Conservation (phyloP, 2,888 invertebrate species). For the Drosophila lacicola region DNA sequence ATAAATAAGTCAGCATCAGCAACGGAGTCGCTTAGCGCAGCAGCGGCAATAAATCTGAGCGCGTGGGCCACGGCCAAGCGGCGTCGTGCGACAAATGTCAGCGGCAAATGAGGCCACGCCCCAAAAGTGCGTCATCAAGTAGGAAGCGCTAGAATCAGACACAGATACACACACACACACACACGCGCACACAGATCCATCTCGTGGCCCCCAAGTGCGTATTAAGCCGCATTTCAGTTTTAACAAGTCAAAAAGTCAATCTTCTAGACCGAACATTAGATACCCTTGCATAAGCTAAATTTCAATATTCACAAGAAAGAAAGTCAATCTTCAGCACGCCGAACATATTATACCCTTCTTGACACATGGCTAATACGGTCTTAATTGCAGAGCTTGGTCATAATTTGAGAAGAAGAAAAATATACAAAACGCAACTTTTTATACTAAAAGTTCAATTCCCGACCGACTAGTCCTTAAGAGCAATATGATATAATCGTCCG, state of each 20-base stretch:
- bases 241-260: neutral
- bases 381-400: too few species aligned
- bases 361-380: too few species aligned
- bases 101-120: constrained; percentile 66
- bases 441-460: too few species aligned
- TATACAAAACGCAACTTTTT: too few species aligned
- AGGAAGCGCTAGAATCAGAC: constrained; percentile 7
- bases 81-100: constrained; percentile 72
- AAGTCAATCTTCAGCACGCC: too few species aligned
- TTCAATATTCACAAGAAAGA: too few species aligned
- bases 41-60: constrained; percentile 70
- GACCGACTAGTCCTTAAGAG: too few species aligned
- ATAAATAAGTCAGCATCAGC: constrained; percentile 59
- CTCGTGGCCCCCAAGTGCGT: constrained; percentile 48
- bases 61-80: constrained; percentile 62
- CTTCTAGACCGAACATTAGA: too few species aligned
- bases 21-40: constrained; percentile 48
- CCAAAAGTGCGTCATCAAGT: constrained; percentile 48
- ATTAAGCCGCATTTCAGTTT: constrained; percentile 40
- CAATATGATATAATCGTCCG: too few species aligned
- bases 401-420: too few species aligned
- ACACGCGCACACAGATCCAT: neutral
- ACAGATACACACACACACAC: neutral
- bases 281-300: too few species aligned
- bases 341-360: too few species aligned